Percentiles rank a stretch among this genome's conserved stretches.
Conservation (phyloP, 1,140 invertebrate species). For the Drosophila rhopaloa region DNA sequence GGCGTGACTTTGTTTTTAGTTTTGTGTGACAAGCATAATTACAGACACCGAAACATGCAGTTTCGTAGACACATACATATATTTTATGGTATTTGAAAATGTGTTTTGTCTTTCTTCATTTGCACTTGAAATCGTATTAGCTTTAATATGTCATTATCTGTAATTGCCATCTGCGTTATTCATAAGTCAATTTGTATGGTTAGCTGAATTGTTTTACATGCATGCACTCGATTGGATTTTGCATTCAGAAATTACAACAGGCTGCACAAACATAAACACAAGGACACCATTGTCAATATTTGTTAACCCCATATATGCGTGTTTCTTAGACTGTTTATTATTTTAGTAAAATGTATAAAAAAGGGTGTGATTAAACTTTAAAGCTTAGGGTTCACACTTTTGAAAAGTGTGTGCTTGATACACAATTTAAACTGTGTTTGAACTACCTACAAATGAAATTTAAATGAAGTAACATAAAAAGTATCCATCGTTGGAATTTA, state of each 20-base stretch:
- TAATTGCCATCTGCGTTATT: slow-evolving; percentile 20
- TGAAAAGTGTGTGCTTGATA: neutral
- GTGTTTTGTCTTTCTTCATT: slow-evolving; percentile 7
- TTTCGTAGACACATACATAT: neutral
- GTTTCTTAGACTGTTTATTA: slow-evolving; percentile 17
- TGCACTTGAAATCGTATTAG: slow-evolving; percentile 14
- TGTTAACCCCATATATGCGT: neutral
- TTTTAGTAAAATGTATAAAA: neutral
- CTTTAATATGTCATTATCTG: slow-evolving; percentile 19
- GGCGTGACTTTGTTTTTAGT: neutral
- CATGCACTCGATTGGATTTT: slow-evolving; percentile 8
- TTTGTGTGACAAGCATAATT: slow-evolving; percentile 8
- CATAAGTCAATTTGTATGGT: slow-evolving; percentile 10
- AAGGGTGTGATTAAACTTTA: neutral
- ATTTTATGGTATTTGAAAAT: slow-evolving; percentile 4
- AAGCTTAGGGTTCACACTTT: neutral
- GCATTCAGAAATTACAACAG: slow-evolving; percentile 4
- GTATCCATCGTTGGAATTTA: neutral
- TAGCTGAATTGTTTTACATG: slow-evolving; percentile 4
- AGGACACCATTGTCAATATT: slow-evolving; percentile 7
- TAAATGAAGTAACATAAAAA: neutral
- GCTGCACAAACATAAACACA: slow-evolving; percentile 6
- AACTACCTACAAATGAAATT: neutral
- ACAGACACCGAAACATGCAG: neutral
- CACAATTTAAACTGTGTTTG: neutral